Conservation (phyloP, 2,797 vertebrate species). For the Gephyroberyx darwinii region DNA sequence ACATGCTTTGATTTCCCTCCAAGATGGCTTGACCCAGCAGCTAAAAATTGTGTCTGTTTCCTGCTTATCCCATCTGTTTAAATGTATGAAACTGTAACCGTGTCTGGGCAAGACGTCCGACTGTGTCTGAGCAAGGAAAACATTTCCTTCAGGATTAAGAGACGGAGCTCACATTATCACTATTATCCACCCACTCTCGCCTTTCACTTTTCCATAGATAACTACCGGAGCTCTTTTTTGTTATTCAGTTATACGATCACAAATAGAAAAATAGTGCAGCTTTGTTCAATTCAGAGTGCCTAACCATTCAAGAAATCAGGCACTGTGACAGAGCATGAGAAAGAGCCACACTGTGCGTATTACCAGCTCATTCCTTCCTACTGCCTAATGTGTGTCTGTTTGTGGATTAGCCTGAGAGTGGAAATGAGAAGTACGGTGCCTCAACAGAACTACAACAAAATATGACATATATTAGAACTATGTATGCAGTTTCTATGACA, state of each 20-base stretch:
- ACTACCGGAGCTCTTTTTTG: not conserved
- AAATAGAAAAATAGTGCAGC: not conserved
- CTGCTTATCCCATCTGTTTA: slow-evolving; percentile 55
- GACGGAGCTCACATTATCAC: not conserved
- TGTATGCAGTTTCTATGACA: not conserved
- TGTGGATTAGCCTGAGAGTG: not conserved
- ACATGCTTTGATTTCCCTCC: slow-evolving; percentile 30
- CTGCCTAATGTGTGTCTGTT: not conserved
- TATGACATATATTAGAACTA: slow-evolving; percentile 7
- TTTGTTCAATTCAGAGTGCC: slow-evolving; percentile 4
- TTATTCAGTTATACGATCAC: not conserved
- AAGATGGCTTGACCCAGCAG: slow-evolving; percentile 5
- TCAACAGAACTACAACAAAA: not conserved
- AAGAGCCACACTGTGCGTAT: slow-evolving; percentile 5
- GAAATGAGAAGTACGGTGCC: slow-evolving; percentile 20
- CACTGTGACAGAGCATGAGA: slow-evolving; percentile 8
- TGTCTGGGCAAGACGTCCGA: slow-evolving; percentile 18
- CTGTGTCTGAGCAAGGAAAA: slow-evolving; percentile 28
- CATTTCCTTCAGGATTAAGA: slow-evolving; percentile 36
- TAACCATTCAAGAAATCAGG: not conserved
- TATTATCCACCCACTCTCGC: not conserved
- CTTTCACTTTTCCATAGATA: slow-evolving; percentile 10
- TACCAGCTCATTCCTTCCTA: not conserved
- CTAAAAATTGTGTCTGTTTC: slow-evolving; percentile 37
- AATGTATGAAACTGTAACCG: slow-evolving; percentile 41